Evolutionary conservation across 2,888 invertebrate species (phyloP), one percentile per base, ranked within the genome.

Genomic region (Rotaria magnacalcarata): DNA sequence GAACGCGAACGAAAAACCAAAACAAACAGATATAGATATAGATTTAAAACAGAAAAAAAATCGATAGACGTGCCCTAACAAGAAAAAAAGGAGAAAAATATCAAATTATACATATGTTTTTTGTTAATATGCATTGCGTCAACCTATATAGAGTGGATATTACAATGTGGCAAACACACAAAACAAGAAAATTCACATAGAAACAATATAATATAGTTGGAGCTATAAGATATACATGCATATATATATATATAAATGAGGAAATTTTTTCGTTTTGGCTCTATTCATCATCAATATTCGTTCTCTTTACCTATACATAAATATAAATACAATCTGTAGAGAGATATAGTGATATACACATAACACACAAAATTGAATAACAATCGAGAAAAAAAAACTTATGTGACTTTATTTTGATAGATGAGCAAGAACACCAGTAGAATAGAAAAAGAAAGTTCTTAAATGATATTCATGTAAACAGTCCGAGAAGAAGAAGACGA

Each of bases 321-420:
- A 34, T 34, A 67, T 67, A 67, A 34, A 67, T 67, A 67, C 67
- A 67, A 67, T 67, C 27, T 34, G 67, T 67, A 41, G 34, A 67
- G 67, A 67, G 34, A 67, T 19, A 67, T 2, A 34, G 34, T 34
- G 11, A 67, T 67, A 67, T 34, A 58, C 7, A 58, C 7, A 67
- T 60, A 60, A 34, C 34, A 67, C 27, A 67, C 34, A 67, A 67
- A 67, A 67, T 41, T 67, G 34, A 67, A 67, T 67, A 67, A 67
- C 67, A 67, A 67, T 67, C 67, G 16, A 67, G 24, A 27, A 67
- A 34, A 41, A 27, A 27, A 14, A 67, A 27, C 34, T 34, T 67
- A 67, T 67, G 67, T 67, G 67, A 67, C 67, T 67, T 67, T 67
- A 27, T 67, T 67, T 67, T 67, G 67, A 67, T 41, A 67, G 34